phyloP scores from a whole-genome alignment of 30 jellyfish, hydroid and myxozoan genomes.

The Nemopilema nomurai region DNA sequence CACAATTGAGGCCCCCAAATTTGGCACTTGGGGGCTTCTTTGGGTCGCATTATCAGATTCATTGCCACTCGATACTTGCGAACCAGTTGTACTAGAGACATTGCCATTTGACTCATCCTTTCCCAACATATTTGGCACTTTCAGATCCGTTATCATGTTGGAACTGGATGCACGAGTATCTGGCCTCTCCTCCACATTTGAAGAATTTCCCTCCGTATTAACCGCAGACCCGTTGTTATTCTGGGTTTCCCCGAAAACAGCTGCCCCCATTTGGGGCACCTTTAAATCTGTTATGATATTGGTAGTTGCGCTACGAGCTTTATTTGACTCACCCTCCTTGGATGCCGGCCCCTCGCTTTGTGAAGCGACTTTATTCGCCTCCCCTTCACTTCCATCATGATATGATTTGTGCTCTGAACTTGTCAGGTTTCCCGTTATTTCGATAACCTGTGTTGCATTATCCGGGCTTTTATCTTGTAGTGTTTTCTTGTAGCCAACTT shows the following conservation, averaged over 20 bases:
- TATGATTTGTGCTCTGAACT: not conserved
- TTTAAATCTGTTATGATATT: constrained; percentile 47
- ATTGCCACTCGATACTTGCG: constrained; percentile 1
- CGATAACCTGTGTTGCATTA: constrained; percentile 18
- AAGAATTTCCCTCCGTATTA: not conserved
- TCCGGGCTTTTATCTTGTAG: not conserved
- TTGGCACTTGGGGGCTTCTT: constrained; percentile 32
- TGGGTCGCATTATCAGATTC: not conserved
- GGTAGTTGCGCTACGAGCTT: constrained; percentile 38
- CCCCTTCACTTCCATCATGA: not conserved
- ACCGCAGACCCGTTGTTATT: constrained; percentile 1
- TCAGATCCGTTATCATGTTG: constrained; percentile 38
- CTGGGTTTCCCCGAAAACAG: constrained; percentile 11
- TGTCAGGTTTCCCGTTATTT: constrained; percentile 3
- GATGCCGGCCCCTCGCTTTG: too few species aligned
- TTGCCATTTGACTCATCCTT: not conserved
- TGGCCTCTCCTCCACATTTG: not conserved
- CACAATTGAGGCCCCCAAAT: constrained; percentile 26
- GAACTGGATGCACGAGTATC: constrained; percentile 17
- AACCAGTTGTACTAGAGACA: not conserved
- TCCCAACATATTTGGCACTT: constrained; percentile 32
- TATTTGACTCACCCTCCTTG: not conserved
- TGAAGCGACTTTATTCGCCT: not conserved
- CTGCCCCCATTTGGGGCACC: constrained; percentile 48
- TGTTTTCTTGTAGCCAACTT: constrained; percentile 3